These are phyloP conservation scores for Brachyopa scutellaris DNA, from an alignment of 2,888 invertebrate genomes.

Conservation along the genomic window DNA sequence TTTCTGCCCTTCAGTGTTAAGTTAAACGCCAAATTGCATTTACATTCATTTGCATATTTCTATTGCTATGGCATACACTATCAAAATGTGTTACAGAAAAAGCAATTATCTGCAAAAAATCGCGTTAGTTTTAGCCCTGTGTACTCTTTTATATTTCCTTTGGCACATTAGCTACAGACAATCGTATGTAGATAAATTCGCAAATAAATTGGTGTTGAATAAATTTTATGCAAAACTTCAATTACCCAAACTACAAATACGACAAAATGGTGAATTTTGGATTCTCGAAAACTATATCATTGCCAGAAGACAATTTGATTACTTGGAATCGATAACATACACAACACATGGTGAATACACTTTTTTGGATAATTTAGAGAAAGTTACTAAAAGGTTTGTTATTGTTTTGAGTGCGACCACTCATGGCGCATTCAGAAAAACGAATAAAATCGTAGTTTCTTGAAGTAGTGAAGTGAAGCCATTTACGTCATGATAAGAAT, in stretches of 20 bases:
- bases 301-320: slow-evolving; percentile 10
- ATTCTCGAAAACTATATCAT: slow-evolving; percentile 38
- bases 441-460: too few species aligned
- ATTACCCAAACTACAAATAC: slow-evolving; percentile 2
- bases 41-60: neutral
- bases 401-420: too few species aligned
- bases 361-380: slow-evolving; percentile 38
- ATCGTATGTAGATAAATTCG: neutral
- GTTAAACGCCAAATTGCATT: neutral
- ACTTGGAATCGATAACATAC: slow-evolving; percentile 41
- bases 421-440: too few species aligned
- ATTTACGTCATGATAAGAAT: too few species aligned
- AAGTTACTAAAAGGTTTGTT: slow-evolving; percentile 26
- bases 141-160: neutral
- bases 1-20: neutral
- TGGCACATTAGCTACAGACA: neutral
- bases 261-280: slow-evolving; percentile 47
- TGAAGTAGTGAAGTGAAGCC: neutral
- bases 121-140: neutral
- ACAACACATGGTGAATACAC: slow-evolving; percentile 45
- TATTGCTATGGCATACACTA: too few species aligned
- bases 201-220: neutral
- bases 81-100: slow-evolving; percentile 17
- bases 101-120: neutral
- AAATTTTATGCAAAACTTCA: neutral